Conservation (phyloP, 2,888 invertebrate genomes). For the Xestia rhomboidea region DNA sequence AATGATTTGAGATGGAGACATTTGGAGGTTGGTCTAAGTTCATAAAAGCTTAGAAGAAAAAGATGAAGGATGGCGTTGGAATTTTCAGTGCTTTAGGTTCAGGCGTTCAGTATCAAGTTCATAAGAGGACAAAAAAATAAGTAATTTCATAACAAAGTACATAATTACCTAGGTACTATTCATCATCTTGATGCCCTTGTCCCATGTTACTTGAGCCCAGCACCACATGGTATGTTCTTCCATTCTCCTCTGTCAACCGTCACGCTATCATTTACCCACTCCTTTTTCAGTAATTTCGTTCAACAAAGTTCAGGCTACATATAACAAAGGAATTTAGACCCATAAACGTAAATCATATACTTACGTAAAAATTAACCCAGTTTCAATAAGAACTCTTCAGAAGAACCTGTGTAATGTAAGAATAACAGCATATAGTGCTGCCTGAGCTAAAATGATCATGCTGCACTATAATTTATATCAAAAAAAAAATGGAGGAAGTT, state of each 20-base stretch:
- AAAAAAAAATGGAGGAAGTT: conserved; percentile 31
- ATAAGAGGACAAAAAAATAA: background rate
- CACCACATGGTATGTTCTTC: too few species aligned
- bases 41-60: conserved; percentile 4
- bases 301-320: too few species aligned
- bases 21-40: conserved; percentile 67
- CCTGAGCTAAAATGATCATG: background rate
- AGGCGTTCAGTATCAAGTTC: too few species aligned
- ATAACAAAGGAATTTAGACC: background rate
- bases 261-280: too few species aligned
- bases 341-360: background rate
- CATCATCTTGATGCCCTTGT: too few species aligned
- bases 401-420: too few species aligned
- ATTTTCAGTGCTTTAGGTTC: background rate
- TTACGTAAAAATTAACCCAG: background rate
- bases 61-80: background rate
- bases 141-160: background rate
- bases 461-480: background rate
- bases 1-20: conserved; percentile 75
- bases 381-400: background rate
- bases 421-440: background rate
- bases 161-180: too few species aligned
- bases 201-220: too few species aligned
- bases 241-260: too few species aligned
- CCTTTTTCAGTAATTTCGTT: too few species aligned